These are phyloP conservation scores for Oegoconia quadripuncta DNA, from an alignment of 2,888 invertebrate genomes.

Conservation along the genomic window DNA sequence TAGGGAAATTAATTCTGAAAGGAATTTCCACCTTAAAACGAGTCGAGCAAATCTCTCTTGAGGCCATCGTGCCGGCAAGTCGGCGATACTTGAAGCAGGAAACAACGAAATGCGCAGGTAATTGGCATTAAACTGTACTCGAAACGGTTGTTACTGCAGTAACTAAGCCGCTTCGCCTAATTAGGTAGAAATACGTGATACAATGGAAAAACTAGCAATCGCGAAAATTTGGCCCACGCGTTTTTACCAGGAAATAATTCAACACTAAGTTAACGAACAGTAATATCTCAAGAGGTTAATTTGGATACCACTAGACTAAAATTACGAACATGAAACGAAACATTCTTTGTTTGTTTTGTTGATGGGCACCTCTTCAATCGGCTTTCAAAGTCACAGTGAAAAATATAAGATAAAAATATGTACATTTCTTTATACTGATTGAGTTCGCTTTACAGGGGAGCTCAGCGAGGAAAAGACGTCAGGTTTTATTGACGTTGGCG, in stretches of 20 bases:
- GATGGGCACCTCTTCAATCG: no score
- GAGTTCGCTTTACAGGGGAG: neutral
- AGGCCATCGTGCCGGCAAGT: conserved; percentile 25
- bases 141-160: conserved; percentile 51
- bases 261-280: no score
- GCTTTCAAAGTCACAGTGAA: no score
- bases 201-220: conserved; percentile 31
- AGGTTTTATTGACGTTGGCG: conserved; percentile 48
- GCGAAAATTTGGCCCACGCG: conserved; percentile 14
- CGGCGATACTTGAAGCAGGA: conserved; percentile 47
- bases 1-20: conserved; percentile 23
- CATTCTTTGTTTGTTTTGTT: no score
- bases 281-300: no score
- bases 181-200: conserved; percentile 57
- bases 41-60: conserved; percentile 34
- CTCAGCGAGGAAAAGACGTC: conserved; percentile 26
- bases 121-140: conserved; percentile 62
- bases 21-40: conserved; percentile 15
- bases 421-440: conserved; percentile 5
- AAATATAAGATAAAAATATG: no score
- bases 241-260: no score
- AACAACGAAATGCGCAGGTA: conserved; percentile 58
- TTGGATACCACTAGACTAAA: no score
- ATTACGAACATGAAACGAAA: no score
- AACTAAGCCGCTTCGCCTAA: conserved; percentile 39